A percentile compares a stretch with the other conserved stretches of the same genome.
These are phyloP conservation scores for Chlorodrepanis virens DNA, from an alignment of 2,113 vertebrate species.

Conservation along the genomic window DNA sequence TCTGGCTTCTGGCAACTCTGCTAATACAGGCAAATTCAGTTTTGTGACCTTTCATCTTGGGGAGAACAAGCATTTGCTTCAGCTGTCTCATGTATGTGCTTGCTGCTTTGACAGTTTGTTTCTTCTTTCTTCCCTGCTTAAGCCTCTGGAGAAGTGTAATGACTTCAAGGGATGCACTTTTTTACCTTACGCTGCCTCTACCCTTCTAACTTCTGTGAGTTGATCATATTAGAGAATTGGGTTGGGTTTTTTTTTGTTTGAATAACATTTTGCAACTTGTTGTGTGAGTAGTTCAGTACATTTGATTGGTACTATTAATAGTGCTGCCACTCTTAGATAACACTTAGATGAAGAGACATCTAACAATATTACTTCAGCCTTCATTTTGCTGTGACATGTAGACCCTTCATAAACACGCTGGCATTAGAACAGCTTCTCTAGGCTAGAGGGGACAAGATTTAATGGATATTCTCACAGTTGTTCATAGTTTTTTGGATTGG, in stretches of 20 bases:
- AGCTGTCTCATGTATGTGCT: neutral
- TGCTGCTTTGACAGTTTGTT: slow-evolving; percentile 11
- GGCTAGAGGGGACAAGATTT: neutral
- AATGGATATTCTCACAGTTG: neutral
- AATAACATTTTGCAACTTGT: neutral
- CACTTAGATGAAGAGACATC: neutral
- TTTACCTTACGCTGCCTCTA: neutral
- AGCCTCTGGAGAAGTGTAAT: slow-evolving; percentile 27
- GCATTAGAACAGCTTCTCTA: neutral
- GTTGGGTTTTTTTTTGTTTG: neutral
- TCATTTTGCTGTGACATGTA: neutral
- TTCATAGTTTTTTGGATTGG: neutral
- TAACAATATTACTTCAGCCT: neutral
- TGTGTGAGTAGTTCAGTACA: neutral
- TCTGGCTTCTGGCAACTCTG: neutral
- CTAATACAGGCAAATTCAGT: neutral
- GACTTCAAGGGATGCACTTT: neutral
- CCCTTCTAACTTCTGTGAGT: slow-evolving; percentile 39
- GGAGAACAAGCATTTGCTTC: neutral
- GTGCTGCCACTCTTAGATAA: neutral
- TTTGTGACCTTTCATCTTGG: neutral
- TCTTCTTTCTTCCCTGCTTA: slow-evolving; percentile 45
- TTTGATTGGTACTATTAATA: neutral
- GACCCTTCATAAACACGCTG: neutral
- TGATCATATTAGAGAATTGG: neutral